Percentiles rank a stretch among this genome's conserved stretches.
phyloP scores from a whole-genome alignment of 2,797 vertebrate genomes.

The Enteromius afrohamiltoni region DNA sequence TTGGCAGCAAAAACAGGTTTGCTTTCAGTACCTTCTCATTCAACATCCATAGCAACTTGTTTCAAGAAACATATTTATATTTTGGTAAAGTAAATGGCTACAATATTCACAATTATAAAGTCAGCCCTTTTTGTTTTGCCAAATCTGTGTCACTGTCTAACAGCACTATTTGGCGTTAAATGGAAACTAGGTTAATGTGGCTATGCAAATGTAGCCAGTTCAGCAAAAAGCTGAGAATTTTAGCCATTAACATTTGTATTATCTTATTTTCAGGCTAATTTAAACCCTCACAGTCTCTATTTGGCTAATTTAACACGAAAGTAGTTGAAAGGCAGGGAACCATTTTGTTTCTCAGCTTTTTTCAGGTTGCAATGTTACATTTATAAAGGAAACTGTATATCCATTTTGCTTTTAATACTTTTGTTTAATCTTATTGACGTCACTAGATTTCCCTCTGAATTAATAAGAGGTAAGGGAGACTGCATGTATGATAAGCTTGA shows the following conservation, averaged over 20 bases:
- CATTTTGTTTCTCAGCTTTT: background rate
- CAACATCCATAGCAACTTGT: background rate
- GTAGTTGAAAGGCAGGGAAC: background rate
- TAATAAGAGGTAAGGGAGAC: background rate
- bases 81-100: background rate
- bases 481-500: background rate
- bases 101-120: background rate
- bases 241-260: background rate
- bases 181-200: conserved; percentile 1
- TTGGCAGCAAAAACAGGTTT: background rate
- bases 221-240: background rate
- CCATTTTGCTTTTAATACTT: background rate
- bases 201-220: background rate
- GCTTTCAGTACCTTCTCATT: background rate
- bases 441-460: background rate
- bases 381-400: background rate
- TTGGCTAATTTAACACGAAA: background rate
- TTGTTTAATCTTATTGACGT: background rate
- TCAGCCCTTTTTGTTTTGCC: background rate
- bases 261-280: background rate
- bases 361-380: background rate
- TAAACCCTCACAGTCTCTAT: background rate
- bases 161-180: background rate
- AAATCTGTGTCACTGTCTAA: background rate
- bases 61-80: background rate